These are phyloP conservation scores for Orius laevigatus DNA, from an alignment of 1,140 invertebrate species.

Conservation along the genomic window DNA sequence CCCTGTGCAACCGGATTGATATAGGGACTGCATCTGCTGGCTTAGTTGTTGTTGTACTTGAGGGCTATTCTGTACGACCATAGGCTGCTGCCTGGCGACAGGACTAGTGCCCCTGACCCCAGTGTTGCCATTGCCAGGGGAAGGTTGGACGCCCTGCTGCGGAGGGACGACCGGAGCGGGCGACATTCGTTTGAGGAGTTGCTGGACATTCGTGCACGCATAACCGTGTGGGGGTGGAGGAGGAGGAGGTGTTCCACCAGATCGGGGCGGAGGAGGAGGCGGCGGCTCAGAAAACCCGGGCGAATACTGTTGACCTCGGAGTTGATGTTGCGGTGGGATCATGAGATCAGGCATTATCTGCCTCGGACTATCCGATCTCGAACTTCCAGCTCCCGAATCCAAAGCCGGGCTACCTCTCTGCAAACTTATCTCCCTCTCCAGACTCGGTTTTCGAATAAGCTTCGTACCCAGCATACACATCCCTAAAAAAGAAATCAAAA, in stretches of 20 bases:
- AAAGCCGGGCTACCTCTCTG: slow-evolving; percentile 68
- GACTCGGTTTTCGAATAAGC: slow-evolving; percentile 67
- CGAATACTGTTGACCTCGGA: slow-evolving; percentile 37
- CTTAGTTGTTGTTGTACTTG: slow-evolving; percentile 69
- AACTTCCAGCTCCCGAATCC: slow-evolving; percentile 72
- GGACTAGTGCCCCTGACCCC: slow-evolving; percentile 55
- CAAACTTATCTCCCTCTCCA: slow-evolving; percentile 58
- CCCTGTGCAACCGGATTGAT: slow-evolving; percentile 35
- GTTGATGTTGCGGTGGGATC: slow-evolving; percentile 24
- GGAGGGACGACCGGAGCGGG: slow-evolving; percentile 48
- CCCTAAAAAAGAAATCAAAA: slow-evolving; percentile 16
- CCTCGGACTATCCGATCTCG: slow-evolving; percentile 22
- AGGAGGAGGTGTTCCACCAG: slow-evolving; percentile 51
- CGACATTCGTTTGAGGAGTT: slow-evolving; percentile 70
- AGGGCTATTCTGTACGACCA: slow-evolving; percentile 64
- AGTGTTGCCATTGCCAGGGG: too few relatives aligned
- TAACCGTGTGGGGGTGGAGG: slow-evolving; percentile 46
- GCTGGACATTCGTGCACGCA: slow-evolving; percentile 45
- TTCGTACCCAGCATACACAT: slow-evolving; percentile 48
- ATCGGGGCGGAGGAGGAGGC: slow-evolving; percentile 30
- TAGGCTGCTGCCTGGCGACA: slow-evolving; percentile 51
- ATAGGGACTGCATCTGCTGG: slow-evolving; percentile 75
- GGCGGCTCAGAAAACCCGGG: slow-evolving; percentile 35
- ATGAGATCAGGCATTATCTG: neutral
- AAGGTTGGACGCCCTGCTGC: slow-evolving; percentile 20